These are phyloP conservation scores for Halcyon smyrnensis DNA, from an alignment of 2,797 vertebrate species.

Conservation along the genomic window DNA sequence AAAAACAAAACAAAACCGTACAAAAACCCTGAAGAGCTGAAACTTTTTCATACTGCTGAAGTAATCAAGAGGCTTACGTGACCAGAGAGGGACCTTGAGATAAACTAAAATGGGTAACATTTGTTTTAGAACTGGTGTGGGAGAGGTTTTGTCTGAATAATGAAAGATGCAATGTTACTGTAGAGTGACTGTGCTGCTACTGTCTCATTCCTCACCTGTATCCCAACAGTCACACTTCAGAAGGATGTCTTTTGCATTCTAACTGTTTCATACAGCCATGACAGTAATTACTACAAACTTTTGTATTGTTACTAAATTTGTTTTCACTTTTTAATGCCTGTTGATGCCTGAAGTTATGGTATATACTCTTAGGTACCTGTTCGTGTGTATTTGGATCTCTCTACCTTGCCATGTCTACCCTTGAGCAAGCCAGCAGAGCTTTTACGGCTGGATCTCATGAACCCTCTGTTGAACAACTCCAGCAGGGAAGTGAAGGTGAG, in stretches of 20 bases:
- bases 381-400: constrained; percentile 94
- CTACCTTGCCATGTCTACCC: constrained; percentile 86
- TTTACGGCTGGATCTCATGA: constrained; percentile 92
- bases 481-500: constrained; percentile 90
- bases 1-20: too few relatives aligned
- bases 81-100: not conserved
- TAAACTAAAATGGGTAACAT: not conserved
- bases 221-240: not conserved
- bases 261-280: not conserved
- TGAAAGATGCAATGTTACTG: not conserved
- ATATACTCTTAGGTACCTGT: constrained; percentile 86
- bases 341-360: not conserved
- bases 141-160: not conserved
- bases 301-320: not conserved
- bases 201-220: not conserved
- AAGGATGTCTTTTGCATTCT: not conserved
- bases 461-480: constrained; percentile 84
- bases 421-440: constrained; percentile 91
- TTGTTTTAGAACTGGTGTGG: not conserved
- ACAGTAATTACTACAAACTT: not conserved
- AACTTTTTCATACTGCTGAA: not conserved
- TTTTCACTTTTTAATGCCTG: not conserved
- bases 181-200: not conserved
- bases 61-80: not conserved
- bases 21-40: not conserved